phyloP scores from a whole-genome alignment of 2,797 vertebrate species.

The Acrossocheilus fasciatus region DNA sequence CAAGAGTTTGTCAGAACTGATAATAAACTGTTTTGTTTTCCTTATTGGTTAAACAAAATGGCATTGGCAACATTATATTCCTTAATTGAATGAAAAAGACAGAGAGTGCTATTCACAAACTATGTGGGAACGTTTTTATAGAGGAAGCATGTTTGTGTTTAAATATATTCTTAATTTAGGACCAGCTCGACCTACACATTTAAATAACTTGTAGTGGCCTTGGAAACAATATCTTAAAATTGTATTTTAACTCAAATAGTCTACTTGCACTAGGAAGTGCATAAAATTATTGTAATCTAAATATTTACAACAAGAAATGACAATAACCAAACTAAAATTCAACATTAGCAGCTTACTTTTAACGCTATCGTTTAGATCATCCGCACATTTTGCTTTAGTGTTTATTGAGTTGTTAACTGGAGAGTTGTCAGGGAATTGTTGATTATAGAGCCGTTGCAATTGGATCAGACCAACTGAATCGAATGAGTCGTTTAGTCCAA shows the following conservation, averaged over 20 bases:
- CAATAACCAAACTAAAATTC: background rate
- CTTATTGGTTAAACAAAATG: conserved; percentile 1
- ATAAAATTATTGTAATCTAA: background rate
- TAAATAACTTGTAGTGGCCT: background rate
- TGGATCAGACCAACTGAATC: background rate
- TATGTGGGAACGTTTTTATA: background rate
- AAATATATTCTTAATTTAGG: background rate
- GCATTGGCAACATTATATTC: background rate
- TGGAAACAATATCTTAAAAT: too few relatives aligned
- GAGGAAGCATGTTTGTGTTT: background rate
- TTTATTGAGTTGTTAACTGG: too few relatives aligned
- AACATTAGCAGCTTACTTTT: background rate
- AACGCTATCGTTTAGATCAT: too few relatives aligned
- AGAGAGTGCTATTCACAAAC: background rate
- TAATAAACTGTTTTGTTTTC: conserved; percentile 23
- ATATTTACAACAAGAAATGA: background rate
- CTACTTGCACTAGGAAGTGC: background rate
- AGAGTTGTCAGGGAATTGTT: background rate
- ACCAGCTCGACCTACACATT: background rate
- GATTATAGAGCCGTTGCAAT: background rate
- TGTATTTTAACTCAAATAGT: too few relatives aligned
- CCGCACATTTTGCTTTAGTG: too few relatives aligned
- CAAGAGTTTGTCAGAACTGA: conserved; percentile 11
- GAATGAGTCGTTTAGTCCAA: background rate
- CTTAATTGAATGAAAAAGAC: conserved; percentile 8